A percentile compares a stretch with the other conserved stretches of the same genome.
Evolutionary conservation across 2,113 vertebrate genomes (phyloP).

Genomic region (Sciurus niger): DNA sequence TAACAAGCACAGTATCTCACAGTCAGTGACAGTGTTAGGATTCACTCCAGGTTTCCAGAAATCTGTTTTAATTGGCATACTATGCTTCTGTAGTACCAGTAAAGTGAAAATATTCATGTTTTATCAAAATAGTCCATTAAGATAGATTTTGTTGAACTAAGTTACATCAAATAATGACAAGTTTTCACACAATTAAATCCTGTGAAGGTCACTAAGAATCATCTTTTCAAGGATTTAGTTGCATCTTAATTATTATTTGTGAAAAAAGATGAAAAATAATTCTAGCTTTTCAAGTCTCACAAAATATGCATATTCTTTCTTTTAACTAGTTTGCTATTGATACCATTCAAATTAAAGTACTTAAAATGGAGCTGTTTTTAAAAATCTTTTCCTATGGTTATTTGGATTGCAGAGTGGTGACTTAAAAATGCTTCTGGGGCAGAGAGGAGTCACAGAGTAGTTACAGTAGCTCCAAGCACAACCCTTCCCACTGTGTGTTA

Average conservation of each 20-base stretch:
- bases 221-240: background rate
- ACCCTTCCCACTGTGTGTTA: background rate
- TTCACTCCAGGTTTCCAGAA: background rate
- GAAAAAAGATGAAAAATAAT: background rate
- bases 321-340: background rate
- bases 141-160: constrained; percentile 17
- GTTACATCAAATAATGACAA: background rate
- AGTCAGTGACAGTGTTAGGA: background rate
- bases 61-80: background rate
- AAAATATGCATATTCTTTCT: background rate
- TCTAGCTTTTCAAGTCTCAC: background rate
- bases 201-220: background rate
- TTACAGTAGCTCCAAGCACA: fast-evolving
- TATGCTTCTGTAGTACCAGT: background rate
- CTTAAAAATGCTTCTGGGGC: background rate
- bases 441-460: fast-evolving
- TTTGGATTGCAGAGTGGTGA: background rate
- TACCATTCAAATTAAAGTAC: background rate
- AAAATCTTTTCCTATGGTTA: background rate
- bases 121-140: constrained; percentile 19
- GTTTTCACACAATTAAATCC: constrained; percentile 7
- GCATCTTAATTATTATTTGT: constrained; percentile 45
- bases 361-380: background rate
- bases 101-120: background rate
- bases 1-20: background rate